phyloP scores from a whole-genome alignment of 2,888 invertebrate species.

The Drosophila rellima region DNA sequence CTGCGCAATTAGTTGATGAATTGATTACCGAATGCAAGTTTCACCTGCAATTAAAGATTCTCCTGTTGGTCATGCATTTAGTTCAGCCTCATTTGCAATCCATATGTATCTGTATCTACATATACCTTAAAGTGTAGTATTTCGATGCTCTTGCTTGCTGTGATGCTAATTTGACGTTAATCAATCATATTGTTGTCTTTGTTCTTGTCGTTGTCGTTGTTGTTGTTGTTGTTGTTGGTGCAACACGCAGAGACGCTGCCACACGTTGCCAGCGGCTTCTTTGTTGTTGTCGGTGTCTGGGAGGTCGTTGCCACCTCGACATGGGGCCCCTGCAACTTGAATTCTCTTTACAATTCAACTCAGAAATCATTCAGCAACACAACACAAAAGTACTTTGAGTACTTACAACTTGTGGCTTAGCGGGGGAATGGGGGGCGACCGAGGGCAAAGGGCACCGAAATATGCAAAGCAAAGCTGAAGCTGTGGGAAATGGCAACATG shows the following conservation, averaged over 20 bases:
- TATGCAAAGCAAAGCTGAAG: conserved; percentile 27
- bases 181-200: conserved; percentile 47
- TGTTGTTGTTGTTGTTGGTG: conserved; percentile 33
- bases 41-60: conserved; percentile 34
- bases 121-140: conserved; percentile 26
- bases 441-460: background rate
- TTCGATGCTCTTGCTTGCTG: conserved; percentile 24
- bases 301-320: conserved; percentile 54
- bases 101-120: conserved; percentile 2
- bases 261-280: conserved; percentile 47
- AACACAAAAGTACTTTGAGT: conserved; percentile 31
- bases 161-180: conserved; percentile 51
- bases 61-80: conserved; percentile 12
- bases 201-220: conserved; percentile 15
- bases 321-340: conserved; percentile 38
- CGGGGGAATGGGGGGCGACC: conserved; percentile 15
- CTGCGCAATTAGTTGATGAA: conserved; percentile 37
- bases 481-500: conserved; percentile 48
- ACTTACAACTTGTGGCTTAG: conserved; percentile 34
- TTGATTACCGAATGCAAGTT: conserved; percentile 39
- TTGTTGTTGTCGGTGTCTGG: conserved; percentile 28
- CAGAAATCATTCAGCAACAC: conserved; percentile 37
- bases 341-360: conserved; percentile 22
- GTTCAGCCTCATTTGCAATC: conserved; percentile 40
- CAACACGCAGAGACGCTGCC: conserved; percentile 15